A percentile compares a stretch with the other conserved stretches of the same genome.
These are phyloP conservation scores for Sesia apiformis DNA, from an alignment of 2,888 invertebrate species.

Conservation along the genomic window DNA sequence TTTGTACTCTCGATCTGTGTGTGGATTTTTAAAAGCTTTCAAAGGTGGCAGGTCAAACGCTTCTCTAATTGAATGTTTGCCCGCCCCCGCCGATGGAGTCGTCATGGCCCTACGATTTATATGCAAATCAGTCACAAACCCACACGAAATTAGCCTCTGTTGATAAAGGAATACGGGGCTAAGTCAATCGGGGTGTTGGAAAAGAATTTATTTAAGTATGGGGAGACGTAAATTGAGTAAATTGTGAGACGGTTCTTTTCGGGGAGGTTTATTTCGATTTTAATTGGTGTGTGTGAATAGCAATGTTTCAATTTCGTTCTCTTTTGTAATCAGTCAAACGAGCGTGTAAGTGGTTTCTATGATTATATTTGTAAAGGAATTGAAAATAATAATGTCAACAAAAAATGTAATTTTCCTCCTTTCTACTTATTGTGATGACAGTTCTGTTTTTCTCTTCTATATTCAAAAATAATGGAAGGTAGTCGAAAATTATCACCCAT, in stretches of 20 bases:
- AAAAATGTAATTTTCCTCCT: no score
- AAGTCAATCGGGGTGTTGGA: constrained; percentile 4
- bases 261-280: constrained; percentile 5
- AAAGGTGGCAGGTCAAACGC: constrained; percentile 17
- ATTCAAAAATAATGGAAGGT: no score
- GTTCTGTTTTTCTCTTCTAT: no score
- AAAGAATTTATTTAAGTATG: constrained; percentile 8
- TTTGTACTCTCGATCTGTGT: constrained; percentile 13
- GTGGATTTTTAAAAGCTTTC: constrained; percentile 17
- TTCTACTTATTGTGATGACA: no score
- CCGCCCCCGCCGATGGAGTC: constrained; percentile 13
- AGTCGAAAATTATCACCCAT: no score
- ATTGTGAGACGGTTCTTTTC: constrained; percentile 6
- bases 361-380: no score
- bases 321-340: background rate
- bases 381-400: no score
- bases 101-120: constrained; percentile 5
- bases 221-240: constrained; percentile 8
- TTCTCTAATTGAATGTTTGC: constrained; percentile 33
- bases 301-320: constrained; percentile 5
- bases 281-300: constrained; percentile 9
- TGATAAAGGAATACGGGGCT: constrained; percentile 7
- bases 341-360: no score
- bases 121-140: constrained; percentile 11
- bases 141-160: constrained; percentile 13